Base-by-base conservation (phyloP, 2,888 invertebrate genomes). In the Scaeva pyrastri region DNA sequence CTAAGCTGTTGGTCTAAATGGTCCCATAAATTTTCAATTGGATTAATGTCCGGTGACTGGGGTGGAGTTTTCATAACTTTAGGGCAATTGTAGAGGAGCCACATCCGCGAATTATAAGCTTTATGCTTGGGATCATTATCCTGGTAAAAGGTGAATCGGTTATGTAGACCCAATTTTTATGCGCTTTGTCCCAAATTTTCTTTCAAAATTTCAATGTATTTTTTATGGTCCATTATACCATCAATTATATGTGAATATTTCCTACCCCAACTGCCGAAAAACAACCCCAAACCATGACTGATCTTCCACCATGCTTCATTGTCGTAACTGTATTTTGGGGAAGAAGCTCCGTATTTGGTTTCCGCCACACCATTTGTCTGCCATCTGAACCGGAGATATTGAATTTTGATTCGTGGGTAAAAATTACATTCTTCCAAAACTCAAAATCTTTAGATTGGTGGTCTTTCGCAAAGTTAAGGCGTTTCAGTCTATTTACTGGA, bases 341-440 rank as follows among this genome's bases (percentile, higher is more conserved):
- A n/a, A n/a, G n/a, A n/a, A n/a, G n/a, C n/a, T n/a, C n/a, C n/a
- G n/a, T 16, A 89, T 88, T 88, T 41, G 31, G 26, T 85, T 86
- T 88, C 48, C 88, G 66, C 87, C 80, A 89, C 16, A 88, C 86
- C 60, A 31, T 88, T 21, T 36, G 72, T 3, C 72, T 52, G 12
- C 83, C 80, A 73, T 88, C 82, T n/a, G 70, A 77, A 14, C 60
- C 26, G 23, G 2, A 45, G 12, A 88, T 12, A 45, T 88, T 78
- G 26, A 77, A 88, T 56, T 88, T 88, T 41, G 83, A 82, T 60
- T 88, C 85, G 36, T 85, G n/a, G n/a, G n/a, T 86, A 8, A 89
- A 90, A 14, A 87, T 58, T 7, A 66, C 75, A n/a, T 26, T 52
- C 55, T 50, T 45, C 75, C 66, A 66, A 26, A 56, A 66, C 6